Base-by-base conservation (phyloP, 35 echinoderm and acorn worm genomes). In the Lytechinus variegatus region DNA sequence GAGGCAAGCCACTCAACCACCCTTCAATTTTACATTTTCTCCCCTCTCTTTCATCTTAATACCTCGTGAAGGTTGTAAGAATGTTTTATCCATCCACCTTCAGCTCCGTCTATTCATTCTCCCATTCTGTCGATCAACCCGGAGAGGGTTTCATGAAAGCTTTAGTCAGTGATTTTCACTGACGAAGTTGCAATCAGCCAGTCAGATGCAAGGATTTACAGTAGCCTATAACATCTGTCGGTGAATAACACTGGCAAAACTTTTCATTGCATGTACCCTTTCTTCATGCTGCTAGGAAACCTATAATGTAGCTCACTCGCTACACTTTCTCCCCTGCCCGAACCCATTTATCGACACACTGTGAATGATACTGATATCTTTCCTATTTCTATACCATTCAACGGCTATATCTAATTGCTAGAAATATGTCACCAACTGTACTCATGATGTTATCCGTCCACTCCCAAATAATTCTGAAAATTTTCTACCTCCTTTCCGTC, bases 1-100 rank as follows among this genome's bases (percentile, higher is more conserved):
- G 53, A 93, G 27, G 54, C 28, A 93, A 93, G 27, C 88, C 56
- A 56, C 8, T 44, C 87, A 52, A 90, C 88, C 88, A 90, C 88
- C 88, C 88, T 27, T 90, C 88, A 52, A 5, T 90, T 13, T 52
- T 52, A 28, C 24, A 51, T 44, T 54, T 90, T 54, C 88, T 90
- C 88, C 52, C 52, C 88, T 90, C 24, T 33, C 88, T 29, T 90
- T 90, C 88, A 14, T 90, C n/a, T 79, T 79, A 79, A 24, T 24
- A 3, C 66, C 66, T 79, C 6, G 66, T 79, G 66, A 79, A 19
- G 66, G 7, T 24, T 60, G 57, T 60, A 44, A 44, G 33, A 44
- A 44, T 60, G 57, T 79, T 79, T 79, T 79, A 16, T 79, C n/a
- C 66, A 6, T 24, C 66, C 19, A 24, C 66, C 66, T 79, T 16